Evolutionary conservation across 2,888 invertebrate genomes (phyloP).

Genomic region (Coronaproctus castanopsis): DNA sequence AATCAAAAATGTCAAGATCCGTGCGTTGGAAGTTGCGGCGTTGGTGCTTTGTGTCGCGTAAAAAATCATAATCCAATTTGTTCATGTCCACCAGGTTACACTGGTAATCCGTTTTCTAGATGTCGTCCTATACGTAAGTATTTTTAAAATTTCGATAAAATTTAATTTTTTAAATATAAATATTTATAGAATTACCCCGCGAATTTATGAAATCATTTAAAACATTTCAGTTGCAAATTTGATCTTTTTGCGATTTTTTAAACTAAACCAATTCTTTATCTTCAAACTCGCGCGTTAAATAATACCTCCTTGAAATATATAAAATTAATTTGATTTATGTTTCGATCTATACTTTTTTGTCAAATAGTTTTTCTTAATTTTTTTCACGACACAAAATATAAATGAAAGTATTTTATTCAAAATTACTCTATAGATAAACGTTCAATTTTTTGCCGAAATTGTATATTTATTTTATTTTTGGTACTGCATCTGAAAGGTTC

Average conservation of each 20-base stretch:
- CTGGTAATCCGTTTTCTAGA: slow-evolving; percentile 24
- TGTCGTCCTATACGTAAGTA: slow-evolving; percentile 22
- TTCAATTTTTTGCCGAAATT: background rate
- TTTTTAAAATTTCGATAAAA: no score
- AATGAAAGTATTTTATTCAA: no score
- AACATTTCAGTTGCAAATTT: no score
- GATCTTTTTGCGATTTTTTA: background rate
- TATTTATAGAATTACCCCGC: no score
- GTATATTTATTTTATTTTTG: background rate
- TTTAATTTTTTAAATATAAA: no score
- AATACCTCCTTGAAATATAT: background rate
- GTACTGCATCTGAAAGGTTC: no score
- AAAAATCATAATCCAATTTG: slow-evolving; percentile 26
- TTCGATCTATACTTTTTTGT: no score
- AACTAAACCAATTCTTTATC: background rate
- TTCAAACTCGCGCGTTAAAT: background rate
- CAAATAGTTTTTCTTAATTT: no score
- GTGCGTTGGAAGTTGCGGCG: slow-evolving; percentile 34
- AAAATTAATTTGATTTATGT: background rate
- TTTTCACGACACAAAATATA: no score
- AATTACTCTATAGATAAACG: no score
- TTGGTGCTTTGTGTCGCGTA: slow-evolving; percentile 27
- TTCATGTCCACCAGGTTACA: slow-evolving; percentile 28
- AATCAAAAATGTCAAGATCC: slow-evolving; percentile 36
- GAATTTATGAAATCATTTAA: no score